A percentile compares a stretch with the other conserved stretches of the same genome.
phyloP scores from a whole-genome alignment of 2,113 vertebrate genomes.

The Halcyon malimbica region DNA sequence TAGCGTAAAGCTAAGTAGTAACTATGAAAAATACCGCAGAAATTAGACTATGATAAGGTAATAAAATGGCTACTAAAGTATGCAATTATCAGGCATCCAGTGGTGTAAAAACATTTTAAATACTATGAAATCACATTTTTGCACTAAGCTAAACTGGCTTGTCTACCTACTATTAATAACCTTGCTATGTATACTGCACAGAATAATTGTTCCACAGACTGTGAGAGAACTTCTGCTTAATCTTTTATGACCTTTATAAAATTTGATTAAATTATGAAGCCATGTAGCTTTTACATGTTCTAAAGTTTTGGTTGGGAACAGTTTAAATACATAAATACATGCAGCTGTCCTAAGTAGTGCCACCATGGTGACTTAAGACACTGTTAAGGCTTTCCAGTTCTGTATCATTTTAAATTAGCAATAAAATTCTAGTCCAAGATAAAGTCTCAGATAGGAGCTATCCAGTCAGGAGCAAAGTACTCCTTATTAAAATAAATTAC shows the following conservation, averaged over 20 bases:
- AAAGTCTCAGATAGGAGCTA: slow-evolving; percentile 43
- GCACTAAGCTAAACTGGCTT: neutral
- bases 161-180: slow-evolving; percentile 21
- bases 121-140: neutral
- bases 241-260: slow-evolving; percentile 54
- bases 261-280: slow-evolving; percentile 51
- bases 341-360: slow-evolving; percentile 16
- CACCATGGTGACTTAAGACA: slow-evolving; percentile 12
- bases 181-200: neutral
- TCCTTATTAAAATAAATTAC: slow-evolving; percentile 19
- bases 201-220: neutral
- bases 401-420: neutral
- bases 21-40: neutral
- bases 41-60: neutral
- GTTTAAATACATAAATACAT: neutral
- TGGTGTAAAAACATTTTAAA: neutral
- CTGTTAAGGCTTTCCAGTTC: slow-evolving; percentile 27
- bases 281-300: slow-evolving; percentile 5
- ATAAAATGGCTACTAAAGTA: neutral
- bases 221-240: slow-evolving; percentile 14
- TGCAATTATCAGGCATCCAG: neutral
- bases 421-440: slow-evolving; percentile 35
- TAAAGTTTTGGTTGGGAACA: slow-evolving; percentile 24
- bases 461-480: neutral
- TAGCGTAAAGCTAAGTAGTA: neutral